Evolutionary conservation across 2,113 vertebrate species (phyloP), one percentile per base, ranked within the genome.

Genomic region (Ctenodactylus gundi): DNA sequence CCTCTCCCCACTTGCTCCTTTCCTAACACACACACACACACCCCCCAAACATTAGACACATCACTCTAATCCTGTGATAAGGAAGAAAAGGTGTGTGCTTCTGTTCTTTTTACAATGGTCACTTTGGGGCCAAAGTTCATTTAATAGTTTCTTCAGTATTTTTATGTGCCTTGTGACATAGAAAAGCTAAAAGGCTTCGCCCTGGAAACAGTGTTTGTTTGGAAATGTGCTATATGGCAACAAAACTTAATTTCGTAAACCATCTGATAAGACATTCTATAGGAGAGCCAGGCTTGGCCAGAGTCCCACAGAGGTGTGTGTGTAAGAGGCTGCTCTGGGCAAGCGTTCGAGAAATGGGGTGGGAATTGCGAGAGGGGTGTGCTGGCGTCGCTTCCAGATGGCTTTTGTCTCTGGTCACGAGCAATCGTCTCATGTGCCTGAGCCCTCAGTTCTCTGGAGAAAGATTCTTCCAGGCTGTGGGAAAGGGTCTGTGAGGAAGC

Each of bases 201-300:
- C 44, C 83, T 95, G 85, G 92, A 72, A 92, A 85, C 85, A 41
- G 60, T 46, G n/a, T 86, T 82, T 85, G 23, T 92, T 95, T 96
- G 81, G 88, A 94, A 94, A 88, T 68, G 55, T 31, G 72, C 85
- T 58, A 4, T 46, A 88, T 73, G 23, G 67, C 87, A 58, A 85
- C 81, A 39, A 70, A 85, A 90, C 88, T 77, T 81, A 49, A 93
- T 93, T 88, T 94, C 95, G 88, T 58, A 93, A 88, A 39, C 87
- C 90, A 92, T 95, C 95, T 88, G 95, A 96, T 93, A 94, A 94
- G 93, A 64, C 72, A 8, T 77, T 75, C 94, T 95, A 57, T 46
- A 78, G 85, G 44, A 57, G 58, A 73, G 44, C 68, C 68, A 9
- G 53, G 4, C n/a, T 75, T 85, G 92, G 88, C 90, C 84, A 84